Base-by-base conservation (phyloP, 2,888 invertebrate species). In the Spialia ferax region DNA sequence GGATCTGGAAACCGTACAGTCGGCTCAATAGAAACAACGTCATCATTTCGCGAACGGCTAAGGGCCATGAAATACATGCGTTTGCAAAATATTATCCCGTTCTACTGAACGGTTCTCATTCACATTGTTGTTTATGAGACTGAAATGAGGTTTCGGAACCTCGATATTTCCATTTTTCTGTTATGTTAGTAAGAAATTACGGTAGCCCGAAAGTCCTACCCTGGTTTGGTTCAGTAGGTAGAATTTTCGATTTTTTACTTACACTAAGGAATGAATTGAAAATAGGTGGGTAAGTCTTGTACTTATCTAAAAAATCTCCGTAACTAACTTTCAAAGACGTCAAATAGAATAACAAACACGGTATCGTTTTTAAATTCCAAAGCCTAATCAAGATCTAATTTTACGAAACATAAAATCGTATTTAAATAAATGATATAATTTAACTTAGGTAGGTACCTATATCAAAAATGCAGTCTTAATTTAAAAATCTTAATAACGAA, bases 1-100 rank as follows among this genome's bases (percentile, higher is more conserved):
- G 8, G 7, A 29, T 13, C 55, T 63, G 63, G 63, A 29, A 55
- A 63, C 63, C 29, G 20, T 63, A 63, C 29, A 18, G 29, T 8
- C 70, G 73, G 74, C 74, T 77, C 71, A 74, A 81, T 76, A 73
- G 75, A 68, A 75, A 73, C 75, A 74, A 72, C 75, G 74, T 76
- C 68, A 69, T 77, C 73, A 75, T 76, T 52, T 62, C 68, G 59
- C 69, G 66, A 63, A 23, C 42, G 42, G 42, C 63, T 54, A 63
- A 63, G 42, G 54, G 55, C 54, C 42, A 63, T 63, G 42, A 63
- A 63, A 63, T 55, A 63, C 63, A 63, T 63, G 42, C 63, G 63
- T 63, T 63, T 18, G 54, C 26, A 55, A 55, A 45, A 55, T 55
- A 63, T 63, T 55, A 63, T 54, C 38, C 63, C 54, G 38, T 63